Evolutionary conservation across 2,113 vertebrate genomes (phyloP).

Genomic region (Zeus faber): DNA sequence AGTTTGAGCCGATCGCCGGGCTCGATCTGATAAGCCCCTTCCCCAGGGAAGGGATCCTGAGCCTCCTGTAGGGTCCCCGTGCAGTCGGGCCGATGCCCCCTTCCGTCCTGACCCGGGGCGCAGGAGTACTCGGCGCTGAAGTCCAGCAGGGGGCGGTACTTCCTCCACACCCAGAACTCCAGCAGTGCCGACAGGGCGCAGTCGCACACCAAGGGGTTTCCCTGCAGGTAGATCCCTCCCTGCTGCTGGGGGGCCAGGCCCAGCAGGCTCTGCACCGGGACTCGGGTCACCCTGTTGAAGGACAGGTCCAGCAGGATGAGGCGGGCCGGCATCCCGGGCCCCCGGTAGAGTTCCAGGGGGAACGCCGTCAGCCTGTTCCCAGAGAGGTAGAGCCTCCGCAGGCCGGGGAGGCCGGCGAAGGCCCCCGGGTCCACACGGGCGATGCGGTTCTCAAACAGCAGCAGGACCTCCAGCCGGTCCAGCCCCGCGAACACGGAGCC

Average conservation of each 20-base stretch:
- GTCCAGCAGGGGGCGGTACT: constrained; percentile 77
- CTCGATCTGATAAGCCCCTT: constrained; percentile 66
- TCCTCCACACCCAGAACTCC: constrained; percentile 80
- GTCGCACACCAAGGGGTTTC: constrained; percentile 82
- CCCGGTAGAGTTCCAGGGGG: constrained; percentile 73
- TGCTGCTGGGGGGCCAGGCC: constrained; percentile 67
- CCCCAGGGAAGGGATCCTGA: constrained; percentile 53
- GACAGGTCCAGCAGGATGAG: constrained; percentile 81
- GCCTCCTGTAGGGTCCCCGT: constrained; percentile 60
- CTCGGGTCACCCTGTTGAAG: constrained; percentile 70
- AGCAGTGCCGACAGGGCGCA: constrained; percentile 76
- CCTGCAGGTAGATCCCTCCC: constrained; percentile 81
- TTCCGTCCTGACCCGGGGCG: constrained; percentile 31
- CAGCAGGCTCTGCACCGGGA: constrained; percentile 76
- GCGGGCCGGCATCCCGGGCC: constrained; percentile 68
- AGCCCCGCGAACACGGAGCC: constrained; percentile 75
- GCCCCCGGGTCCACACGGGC: constrained; percentile 63
- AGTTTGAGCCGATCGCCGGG: constrained; percentile 74
- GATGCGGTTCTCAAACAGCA: constrained; percentile 83
- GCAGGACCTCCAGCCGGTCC: constrained; percentile 72
- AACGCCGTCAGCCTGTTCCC: constrained; percentile 73
- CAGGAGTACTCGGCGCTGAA: constrained; percentile 78
- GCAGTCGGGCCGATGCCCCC: constrained; percentile 57
- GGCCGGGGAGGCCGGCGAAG: constrained; percentile 70
- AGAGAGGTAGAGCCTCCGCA: constrained; percentile 81